Evolutionary conservation across 2,888 invertebrate species (phyloP).

Genomic region (Andrena marginata): DNA sequence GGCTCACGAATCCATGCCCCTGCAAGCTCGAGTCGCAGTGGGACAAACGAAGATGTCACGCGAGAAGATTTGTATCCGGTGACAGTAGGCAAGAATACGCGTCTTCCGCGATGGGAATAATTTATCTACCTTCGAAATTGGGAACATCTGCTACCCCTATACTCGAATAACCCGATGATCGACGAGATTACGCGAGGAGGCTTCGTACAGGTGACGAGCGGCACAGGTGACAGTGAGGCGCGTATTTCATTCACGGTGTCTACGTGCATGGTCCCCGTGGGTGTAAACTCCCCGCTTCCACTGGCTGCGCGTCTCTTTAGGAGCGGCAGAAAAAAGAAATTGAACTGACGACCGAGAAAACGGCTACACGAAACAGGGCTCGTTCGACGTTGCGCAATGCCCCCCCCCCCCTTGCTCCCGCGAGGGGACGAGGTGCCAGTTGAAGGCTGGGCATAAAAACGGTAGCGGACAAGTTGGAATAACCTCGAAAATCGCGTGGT

Average conservation of each 20-base stretch:
- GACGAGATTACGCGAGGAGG: conserved; percentile 32
- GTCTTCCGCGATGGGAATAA: conserved; percentile 17
- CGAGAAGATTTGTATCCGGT: background rate
- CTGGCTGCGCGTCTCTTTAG: background rate
- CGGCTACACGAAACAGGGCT: conserved; percentile 5
- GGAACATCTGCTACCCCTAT: conserved; percentile 63
- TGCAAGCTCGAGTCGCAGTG: conserved; percentile 6
- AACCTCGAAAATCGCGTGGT: conserved; percentile 56
- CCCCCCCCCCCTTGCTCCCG: background rate
- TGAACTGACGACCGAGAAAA: background rate
- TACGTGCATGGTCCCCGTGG: background rate
- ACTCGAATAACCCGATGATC: conserved; percentile 46
- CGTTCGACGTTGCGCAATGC: conserved; percentile 18
- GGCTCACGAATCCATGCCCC: background rate
- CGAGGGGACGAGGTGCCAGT: conserved; percentile 4
- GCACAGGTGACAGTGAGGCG: conserved; percentile 40
- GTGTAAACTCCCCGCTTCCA: background rate
- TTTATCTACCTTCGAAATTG: conserved; percentile 31
- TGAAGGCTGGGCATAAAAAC: conserved; percentile 35
- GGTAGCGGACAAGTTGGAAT: conserved; percentile 49
- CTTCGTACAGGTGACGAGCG: conserved; percentile 45
- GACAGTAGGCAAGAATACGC: background rate
- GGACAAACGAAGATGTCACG: background rate
- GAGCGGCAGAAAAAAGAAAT: background rate
- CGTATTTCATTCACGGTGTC: conserved; percentile 21